Evolutionary conservation across 2,888 invertebrate species (phyloP).

Genomic region (Xestia xanthographa): DNA sequence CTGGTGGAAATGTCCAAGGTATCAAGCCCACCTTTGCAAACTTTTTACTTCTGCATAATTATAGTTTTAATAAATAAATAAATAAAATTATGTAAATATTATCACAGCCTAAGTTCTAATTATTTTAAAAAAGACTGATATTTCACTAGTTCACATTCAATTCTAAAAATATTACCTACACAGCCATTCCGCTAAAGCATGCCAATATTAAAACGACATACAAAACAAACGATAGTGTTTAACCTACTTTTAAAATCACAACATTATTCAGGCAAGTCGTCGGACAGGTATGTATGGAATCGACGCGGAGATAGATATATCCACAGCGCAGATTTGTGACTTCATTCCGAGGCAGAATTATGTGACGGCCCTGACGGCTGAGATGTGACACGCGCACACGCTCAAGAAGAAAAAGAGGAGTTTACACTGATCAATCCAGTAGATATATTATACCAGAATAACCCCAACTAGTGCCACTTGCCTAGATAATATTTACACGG

Average conservation of each 20-base stretch:
- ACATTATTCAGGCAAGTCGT: slow-evolving; percentile 64
- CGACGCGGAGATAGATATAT: slow-evolving; percentile 74
- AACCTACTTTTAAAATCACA: slow-evolving; percentile 68
- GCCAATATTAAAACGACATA: slow-evolving; percentile 49
- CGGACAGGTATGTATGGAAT: slow-evolving; percentile 71
- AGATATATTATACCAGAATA: too few species aligned
- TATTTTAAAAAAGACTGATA: background rate
- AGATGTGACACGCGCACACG: slow-evolving; percentile 83
- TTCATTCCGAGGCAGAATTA: slow-evolving; percentile 85
- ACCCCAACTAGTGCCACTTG: too few species aligned
- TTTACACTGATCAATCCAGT: slow-evolving; percentile 57
- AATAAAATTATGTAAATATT: background rate
- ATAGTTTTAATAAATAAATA: too few species aligned
- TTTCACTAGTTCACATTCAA: background rate
- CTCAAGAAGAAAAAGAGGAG: slow-evolving; percentile 62
- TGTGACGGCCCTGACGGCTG: slow-evolving; percentile 76
- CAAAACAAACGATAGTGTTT: slow-evolving; percentile 61
- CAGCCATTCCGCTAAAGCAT: slow-evolving; percentile 14
- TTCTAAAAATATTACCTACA: slow-evolving; percentile 1
- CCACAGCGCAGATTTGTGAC: slow-evolving; percentile 82
- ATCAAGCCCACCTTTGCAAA: too few species aligned
- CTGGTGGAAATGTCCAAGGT: too few species aligned
- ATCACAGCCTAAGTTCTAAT: background rate
- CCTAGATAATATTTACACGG: too few species aligned
- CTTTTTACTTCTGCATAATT: too few species aligned